phyloP scores from a whole-genome alignment of 2,113 vertebrate species.

The Sturnus vulgaris region DNA sequence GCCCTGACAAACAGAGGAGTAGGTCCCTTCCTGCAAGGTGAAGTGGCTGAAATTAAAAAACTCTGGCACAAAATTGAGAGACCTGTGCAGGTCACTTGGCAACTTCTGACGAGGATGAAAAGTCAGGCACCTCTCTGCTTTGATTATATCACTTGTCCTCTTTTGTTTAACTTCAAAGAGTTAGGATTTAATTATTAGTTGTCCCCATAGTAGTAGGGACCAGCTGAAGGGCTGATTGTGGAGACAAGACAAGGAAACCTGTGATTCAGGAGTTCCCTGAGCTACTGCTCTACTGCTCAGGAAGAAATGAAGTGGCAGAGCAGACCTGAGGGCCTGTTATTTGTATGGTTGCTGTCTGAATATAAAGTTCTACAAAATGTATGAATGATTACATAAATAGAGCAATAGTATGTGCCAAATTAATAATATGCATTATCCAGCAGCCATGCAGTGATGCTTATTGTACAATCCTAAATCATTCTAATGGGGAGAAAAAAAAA shows the following conservation, averaged over 20 bases:
- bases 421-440: slow-evolving; percentile 41
- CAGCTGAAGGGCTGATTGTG: background rate
- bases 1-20: background rate
- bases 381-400: slow-evolving; percentile 22
- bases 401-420: slow-evolving; percentile 25
- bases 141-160: background rate
- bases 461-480: slow-evolving; percentile 37
- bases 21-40: background rate
- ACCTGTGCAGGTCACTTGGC: background rate
- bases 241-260: background rate
- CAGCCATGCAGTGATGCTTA: slow-evolving; percentile 16
- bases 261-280: background rate
- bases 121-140: background rate
- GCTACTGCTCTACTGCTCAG: background rate
- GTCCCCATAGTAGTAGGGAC: background rate
- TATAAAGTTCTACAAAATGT: background rate
- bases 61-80: background rate
- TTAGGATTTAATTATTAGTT: background rate
- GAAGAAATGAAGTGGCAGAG: background rate
- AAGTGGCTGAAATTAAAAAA: background rate
- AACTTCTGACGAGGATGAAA: background rate
- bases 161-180: background rate
- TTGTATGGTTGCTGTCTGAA: background rate
- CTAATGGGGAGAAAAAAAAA: background rate
- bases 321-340: background rate